Evolutionary conservation across 2,797 vertebrate species (phyloP).

Genomic region (Lacerta agilis): DNA sequence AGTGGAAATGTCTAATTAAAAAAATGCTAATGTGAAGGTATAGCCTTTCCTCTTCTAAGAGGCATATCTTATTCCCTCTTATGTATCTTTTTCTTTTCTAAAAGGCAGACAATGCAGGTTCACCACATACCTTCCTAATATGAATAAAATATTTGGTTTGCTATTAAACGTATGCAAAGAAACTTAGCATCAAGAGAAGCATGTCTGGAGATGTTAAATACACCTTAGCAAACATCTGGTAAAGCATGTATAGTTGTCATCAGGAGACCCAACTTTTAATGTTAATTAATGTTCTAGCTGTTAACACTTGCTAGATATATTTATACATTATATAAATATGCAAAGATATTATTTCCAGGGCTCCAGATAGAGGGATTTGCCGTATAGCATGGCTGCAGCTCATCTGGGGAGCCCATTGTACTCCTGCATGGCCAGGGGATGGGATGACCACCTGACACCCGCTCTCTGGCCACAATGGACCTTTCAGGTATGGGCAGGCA

Average conservation of each 20-base stretch:
- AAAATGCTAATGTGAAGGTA: conserved; percentile 71
- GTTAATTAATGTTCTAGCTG: neutral
- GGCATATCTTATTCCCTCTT: conserved; percentile 68
- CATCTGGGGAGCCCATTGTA: too few relatives aligned
- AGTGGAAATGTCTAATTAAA: conserved; percentile 75
- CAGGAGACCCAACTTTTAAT: neutral
- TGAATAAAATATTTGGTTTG: conserved; percentile 71
- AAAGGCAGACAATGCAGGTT: conserved; percentile 59
- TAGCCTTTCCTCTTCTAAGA: conserved; percentile 66
- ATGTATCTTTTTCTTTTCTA: conserved; percentile 55
- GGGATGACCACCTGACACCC: too few relatives aligned
- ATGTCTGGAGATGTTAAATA: conserved; percentile 17
- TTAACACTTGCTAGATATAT: neutral
- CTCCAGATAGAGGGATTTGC: too few relatives aligned
- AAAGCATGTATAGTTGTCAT: neutral
- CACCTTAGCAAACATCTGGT: conserved; percentile 20
- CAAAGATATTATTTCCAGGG: too few relatives aligned
- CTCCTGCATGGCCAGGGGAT: too few relatives aligned
- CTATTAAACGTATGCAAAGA: conserved; percentile 35
- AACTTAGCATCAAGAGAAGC: conserved; percentile 23
- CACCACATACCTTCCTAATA: conserved; percentile 54
- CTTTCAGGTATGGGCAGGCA: too few relatives aligned
- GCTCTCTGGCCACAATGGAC: too few relatives aligned
- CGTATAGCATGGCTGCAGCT: too few relatives aligned
- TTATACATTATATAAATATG: too few relatives aligned